Evolutionary conservation across 1,140 invertebrate species (phyloP).

Genomic region (Orchestia grillus): DNA sequence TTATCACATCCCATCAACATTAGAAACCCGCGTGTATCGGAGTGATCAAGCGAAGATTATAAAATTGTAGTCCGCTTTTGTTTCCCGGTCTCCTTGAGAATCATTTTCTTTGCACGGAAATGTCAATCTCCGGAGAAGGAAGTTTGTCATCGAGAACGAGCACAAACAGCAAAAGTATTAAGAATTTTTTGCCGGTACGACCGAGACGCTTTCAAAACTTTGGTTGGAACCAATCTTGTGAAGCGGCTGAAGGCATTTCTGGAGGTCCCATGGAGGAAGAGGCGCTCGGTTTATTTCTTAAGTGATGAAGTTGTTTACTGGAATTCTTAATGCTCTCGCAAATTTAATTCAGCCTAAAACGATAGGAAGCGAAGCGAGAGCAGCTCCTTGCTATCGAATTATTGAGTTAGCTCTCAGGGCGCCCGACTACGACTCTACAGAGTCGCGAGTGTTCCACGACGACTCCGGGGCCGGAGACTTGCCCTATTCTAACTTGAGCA

Average conservation of each 20-base stretch:
- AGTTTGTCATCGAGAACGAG: background rate
- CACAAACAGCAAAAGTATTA: conserved; percentile 1
- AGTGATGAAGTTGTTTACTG: background rate
- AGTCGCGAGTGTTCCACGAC: background rate
- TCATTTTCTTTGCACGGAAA: background rate
- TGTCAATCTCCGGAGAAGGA: background rate
- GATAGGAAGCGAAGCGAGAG: background rate
- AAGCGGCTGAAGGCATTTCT: background rate
- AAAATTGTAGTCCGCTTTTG: background rate
- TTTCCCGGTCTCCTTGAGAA: background rate
- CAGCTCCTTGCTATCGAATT: background rate
- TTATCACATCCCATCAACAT: background rate
- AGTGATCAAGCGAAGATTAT: background rate
- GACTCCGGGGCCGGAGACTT: background rate
- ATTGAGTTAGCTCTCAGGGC: background rate
- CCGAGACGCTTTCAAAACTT: conserved; percentile 7
- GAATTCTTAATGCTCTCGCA: background rate
- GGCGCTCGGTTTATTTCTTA: background rate
- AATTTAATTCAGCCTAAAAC: background rate
- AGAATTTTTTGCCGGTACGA: background rate
- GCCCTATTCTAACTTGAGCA: background rate
- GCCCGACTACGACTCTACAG: background rate
- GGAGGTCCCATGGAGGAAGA: background rate
- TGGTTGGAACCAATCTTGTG: background rate
- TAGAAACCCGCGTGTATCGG: background rate